Evolutionary conservation across 2,888 invertebrate species (phyloP).

Genomic region (Beris morrisii): DNA sequence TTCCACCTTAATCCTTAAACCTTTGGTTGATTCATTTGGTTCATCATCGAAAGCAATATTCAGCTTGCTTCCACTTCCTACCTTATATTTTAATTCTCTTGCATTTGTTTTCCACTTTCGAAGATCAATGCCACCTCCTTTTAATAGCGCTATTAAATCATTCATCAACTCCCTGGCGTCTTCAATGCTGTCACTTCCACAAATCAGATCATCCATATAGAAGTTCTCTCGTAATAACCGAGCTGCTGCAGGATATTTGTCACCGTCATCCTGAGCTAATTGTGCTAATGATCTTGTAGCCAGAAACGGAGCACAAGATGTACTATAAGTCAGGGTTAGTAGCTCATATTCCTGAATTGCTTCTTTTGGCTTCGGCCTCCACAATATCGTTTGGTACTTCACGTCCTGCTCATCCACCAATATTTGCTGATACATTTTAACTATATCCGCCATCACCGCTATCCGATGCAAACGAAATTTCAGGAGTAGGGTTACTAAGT

Average conservation of each 20-base stretch:
- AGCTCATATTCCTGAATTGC: too few species aligned
- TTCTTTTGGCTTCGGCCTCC: too few species aligned
- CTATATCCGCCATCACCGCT: too few species aligned
- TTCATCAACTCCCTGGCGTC: neutral
- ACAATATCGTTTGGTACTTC: too few species aligned
- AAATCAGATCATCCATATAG: conserved; percentile 5
- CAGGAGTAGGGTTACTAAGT: too few species aligned
- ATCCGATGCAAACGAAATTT: too few species aligned
- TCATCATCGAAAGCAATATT: neutral
- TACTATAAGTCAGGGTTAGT: too few species aligned
- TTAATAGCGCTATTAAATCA: neutral
- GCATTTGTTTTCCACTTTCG: neutral
- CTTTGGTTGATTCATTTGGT: neutral
- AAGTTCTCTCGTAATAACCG: neutral
- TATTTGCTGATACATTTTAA: too few species aligned
- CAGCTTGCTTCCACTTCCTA: neutral
- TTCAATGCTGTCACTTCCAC: neutral
- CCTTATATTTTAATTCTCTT: neutral
- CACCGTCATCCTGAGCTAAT: too few species aligned
- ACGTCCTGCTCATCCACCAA: too few species aligned
- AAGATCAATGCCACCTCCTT: neutral
- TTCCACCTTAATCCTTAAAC: neutral
- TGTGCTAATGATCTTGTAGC: too few species aligned
- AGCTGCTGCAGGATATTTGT: neutral
- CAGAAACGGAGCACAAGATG: too few species aligned